phyloP scores from a whole-genome alignment of 2,888 invertebrate genomes.

The Ceriagrion tenellum region DNA sequence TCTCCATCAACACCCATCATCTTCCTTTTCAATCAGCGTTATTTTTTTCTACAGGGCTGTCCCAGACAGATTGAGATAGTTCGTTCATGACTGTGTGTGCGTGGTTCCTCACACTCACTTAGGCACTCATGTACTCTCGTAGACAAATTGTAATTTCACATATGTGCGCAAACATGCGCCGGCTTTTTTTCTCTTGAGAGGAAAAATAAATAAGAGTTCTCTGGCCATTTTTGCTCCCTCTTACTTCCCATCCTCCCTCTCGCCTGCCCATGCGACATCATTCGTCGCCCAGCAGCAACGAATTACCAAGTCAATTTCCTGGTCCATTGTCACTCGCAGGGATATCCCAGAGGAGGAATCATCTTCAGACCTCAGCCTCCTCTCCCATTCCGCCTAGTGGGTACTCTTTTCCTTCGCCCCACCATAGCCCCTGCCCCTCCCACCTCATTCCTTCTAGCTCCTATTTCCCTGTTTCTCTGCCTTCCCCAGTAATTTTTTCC shows the following conservation, averaged over 20 bases:
- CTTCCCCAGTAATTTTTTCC: no score
- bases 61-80: background rate
- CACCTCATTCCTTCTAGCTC: background rate
- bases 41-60: background rate
- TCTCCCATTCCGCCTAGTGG: background rate
- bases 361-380: slow-evolving; percentile 24
- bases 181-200: background rate
- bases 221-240: background rate
- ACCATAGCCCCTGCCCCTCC: background rate
- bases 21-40: slow-evolving; percentile 45
- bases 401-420: background rate
- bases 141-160: background rate
- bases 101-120: no score
- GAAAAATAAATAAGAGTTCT: background rate
- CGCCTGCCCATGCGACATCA: background rate
- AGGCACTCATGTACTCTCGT: no score
- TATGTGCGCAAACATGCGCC: background rate
- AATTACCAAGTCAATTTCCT: slow-evolving; percentile 66
- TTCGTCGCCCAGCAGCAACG: slow-evolving; percentile 54
- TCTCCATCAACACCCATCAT: slow-evolving; percentile 16
- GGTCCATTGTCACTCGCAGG: slow-evolving; percentile 63
- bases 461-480: background rate
- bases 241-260: background rate
- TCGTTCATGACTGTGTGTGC: background rate
- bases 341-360: slow-evolving; percentile 57